Conservation (phyloP, 2,797 vertebrate genomes). For the Syngnathus acus region DNA sequence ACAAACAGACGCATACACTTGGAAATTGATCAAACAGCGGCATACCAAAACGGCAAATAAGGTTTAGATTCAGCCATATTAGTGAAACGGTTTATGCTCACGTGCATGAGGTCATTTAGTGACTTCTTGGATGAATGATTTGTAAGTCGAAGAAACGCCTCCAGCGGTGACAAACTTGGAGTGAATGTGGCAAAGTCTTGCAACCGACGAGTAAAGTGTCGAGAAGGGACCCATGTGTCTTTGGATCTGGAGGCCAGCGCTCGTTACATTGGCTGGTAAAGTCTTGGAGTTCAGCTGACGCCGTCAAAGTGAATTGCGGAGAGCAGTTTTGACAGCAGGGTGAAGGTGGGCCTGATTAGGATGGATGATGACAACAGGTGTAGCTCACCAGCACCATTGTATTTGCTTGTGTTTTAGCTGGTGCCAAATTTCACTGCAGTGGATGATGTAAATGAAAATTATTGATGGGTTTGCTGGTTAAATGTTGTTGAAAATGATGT, state of each 20-base stretch:
- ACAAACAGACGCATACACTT: conserved; percentile 35
- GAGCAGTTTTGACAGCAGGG: conserved; percentile 62
- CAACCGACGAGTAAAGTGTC: conserved; percentile 46
- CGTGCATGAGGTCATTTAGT: background rate
- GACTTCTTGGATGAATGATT: background rate
- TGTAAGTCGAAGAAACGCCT: conserved; percentile 28
- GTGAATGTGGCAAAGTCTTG: conserved; percentile 60
- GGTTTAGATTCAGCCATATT: background rate
- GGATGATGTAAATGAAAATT: conserved; percentile 29
- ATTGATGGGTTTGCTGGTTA: conserved; percentile 52
- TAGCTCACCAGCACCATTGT: conserved; percentile 38
- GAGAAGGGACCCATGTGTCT: conserved; percentile 55
- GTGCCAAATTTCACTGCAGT: conserved; percentile 54
- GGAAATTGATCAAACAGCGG: background rate
- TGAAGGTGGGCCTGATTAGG: conserved; percentile 62
- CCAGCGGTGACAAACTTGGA: conserved; percentile 54
- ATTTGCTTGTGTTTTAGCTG: conserved; percentile 35
- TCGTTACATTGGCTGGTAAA: conserved; percentile 61
- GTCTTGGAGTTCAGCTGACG: conserved; percentile 66
- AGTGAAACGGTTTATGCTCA: background rate
- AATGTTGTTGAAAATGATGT: conserved; percentile 44
- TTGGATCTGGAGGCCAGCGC: conserved; percentile 56
- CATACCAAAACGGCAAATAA: background rate
- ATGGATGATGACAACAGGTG: conserved; percentile 67
- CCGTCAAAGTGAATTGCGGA: conserved; percentile 67